Evolutionary conservation across 2,888 invertebrate genomes (phyloP).

Genomic region (Creontiades dilutus): DNA sequence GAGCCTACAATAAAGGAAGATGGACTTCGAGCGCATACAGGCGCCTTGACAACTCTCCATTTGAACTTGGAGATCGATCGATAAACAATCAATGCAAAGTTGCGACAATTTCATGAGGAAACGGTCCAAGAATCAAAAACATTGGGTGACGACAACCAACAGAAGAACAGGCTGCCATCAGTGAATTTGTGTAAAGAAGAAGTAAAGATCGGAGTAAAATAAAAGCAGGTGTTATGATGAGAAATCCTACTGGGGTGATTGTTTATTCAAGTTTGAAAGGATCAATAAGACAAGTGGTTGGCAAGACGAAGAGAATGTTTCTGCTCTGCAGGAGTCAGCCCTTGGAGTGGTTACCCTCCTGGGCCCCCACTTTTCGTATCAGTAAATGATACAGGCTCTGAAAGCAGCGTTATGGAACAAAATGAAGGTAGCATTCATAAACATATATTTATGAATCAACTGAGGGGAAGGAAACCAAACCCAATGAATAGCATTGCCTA

Average conservation of each 20-base stretch:
- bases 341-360: background rate
- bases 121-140: too few species aligned
- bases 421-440: background rate
- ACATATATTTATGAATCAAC: background rate
- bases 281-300: background rate
- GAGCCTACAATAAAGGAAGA: too few species aligned
- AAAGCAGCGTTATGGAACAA: background rate
- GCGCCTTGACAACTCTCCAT: too few species aligned
- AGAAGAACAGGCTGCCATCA: too few species aligned
- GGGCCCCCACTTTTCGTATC: background rate
- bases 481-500: too few species aligned
- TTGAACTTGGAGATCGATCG: too few species aligned
- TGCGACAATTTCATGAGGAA: too few species aligned
- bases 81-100: too few species aligned
- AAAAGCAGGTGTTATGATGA: slow-evolving; percentile 70
- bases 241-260: background rate
- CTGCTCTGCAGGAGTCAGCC: slow-evolving; percentile 41
- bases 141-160: too few species aligned
- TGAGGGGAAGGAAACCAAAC: too few species aligned
- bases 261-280: background rate
- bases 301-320: background rate
- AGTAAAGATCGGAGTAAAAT: background rate
- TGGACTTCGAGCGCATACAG: too few species aligned
- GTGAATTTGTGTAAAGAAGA: too few species aligned
- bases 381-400: background rate